Percentiles rank a stretch among this genome's conserved stretches.
These are phyloP conservation scores for Glyphotaelius pellucidus DNA, from an alignment of 2,888 invertebrate species.

Conservation along the genomic window DNA sequence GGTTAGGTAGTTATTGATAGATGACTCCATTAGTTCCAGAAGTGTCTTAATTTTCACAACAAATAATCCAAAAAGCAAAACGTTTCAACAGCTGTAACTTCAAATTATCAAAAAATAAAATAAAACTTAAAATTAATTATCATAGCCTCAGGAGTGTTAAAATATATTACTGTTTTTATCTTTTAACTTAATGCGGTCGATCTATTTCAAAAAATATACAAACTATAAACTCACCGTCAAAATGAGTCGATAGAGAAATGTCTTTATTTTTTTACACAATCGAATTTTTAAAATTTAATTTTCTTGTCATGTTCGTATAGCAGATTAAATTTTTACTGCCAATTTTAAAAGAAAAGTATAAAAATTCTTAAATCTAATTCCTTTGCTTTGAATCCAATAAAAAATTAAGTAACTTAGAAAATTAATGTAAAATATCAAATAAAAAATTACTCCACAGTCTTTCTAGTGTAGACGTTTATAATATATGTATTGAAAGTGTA, in stretches of 20 bases:
- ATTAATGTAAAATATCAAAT: neutral
- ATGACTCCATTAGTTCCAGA: neutral
- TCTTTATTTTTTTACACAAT: neutral
- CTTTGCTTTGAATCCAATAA: neutral
- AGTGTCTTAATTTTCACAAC: neutral
- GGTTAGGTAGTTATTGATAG: neutral
- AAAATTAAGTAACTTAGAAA: constrained; percentile 19
- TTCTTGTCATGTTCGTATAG: constrained; percentile 6
- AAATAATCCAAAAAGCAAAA: neutral
- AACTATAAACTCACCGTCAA: neutral
- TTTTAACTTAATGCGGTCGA: neutral
- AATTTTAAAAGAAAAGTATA: neutral
- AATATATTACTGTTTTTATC: constrained; percentile 20
- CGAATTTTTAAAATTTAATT: neutral
- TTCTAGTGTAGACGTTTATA: neutral
- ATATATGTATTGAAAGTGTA: neutral
- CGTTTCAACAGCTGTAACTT: neutral
- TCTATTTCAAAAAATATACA: neutral
- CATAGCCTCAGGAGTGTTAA: constrained; percentile 19
- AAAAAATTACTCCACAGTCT: neutral
- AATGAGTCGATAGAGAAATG: neutral
- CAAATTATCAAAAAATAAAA: constrained; percentile 11
- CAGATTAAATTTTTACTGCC: neutral
- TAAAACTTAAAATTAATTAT: constrained; percentile 34
- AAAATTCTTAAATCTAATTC: neutral